Evolutionary conservation across 2,797 vertebrate species (phyloP).

Genomic region (Urophycis tenuis): DNA sequence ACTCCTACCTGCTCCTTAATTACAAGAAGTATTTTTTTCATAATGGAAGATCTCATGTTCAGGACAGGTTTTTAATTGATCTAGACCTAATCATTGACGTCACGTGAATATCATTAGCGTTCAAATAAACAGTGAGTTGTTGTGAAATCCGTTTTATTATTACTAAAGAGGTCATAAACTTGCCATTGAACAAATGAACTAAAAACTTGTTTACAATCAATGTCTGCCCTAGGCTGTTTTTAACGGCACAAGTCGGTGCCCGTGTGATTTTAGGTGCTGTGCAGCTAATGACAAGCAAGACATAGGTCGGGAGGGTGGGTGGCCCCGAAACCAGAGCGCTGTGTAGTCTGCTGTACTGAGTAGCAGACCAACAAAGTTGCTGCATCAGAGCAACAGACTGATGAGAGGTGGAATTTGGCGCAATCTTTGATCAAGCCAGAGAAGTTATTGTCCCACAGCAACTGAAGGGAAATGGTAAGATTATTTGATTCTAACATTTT

Average conservation of each 20-base stretch:
- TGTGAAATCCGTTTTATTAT: background rate
- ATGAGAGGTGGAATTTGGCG: conserved; percentile 11
- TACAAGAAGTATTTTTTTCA: background rate
- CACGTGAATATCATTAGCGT: background rate
- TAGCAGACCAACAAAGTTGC: conserved; percentile 18
- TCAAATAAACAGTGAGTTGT: background rate
- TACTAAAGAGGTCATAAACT: background rate
- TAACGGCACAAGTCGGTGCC: no score
- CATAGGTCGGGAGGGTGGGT: background rate
- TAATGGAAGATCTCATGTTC: background rate
- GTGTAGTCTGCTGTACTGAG: background rate
- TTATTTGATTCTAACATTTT: background rate
- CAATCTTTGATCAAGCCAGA: conserved; percentile 2
- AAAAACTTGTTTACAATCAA: no score
- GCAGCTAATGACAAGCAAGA: background rate
- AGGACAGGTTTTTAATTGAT: background rate
- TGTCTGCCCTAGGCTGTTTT: no score
- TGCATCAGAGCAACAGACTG: background rate
- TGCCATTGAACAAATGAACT: background rate
- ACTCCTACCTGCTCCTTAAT: background rate
- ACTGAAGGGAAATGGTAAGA: conserved; percentile 54
- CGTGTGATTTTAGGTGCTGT: no score
- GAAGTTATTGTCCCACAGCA: background rate
- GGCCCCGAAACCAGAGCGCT: background rate
- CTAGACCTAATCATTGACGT: background rate